Evolutionary conservation across 1,140 invertebrate species (phyloP).

Genomic region (Chironomus tepperi): DNA sequence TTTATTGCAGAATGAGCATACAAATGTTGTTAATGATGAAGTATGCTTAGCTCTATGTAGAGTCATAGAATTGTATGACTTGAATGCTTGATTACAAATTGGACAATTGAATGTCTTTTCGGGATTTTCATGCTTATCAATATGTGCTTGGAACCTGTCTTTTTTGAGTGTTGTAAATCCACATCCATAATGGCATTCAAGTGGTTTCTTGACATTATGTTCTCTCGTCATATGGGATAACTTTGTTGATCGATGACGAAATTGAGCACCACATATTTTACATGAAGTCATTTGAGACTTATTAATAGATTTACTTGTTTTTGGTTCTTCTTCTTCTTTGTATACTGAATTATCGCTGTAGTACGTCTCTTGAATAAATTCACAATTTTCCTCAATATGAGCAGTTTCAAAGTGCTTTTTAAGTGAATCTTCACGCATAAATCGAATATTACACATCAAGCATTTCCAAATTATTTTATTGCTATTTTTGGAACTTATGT

Average conservation of each 20-base stretch:
- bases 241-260: constrained; percentile 5
- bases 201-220: neutral
- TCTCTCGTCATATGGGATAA: neutral
- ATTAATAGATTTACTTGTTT: neutral
- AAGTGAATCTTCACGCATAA: neutral
- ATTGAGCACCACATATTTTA: neutral
- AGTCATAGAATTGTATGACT: neutral
- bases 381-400: neutral
- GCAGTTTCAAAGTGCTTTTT: neutral
- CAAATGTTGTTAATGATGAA: neutral
- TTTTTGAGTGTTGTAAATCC: neutral
- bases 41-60: neutral
- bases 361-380: neutral
- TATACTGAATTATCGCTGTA: neutral
- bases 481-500: too few species aligned
- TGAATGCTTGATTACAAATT: neutral
- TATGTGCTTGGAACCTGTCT: neutral
- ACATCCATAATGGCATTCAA: neutral
- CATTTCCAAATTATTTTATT: neutral
- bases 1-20: neutral
- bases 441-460: neutral
- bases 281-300: neutral
- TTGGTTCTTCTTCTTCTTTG: neutral
- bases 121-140: neutral
- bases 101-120: neutral